Evolutionary conservation across 2,113 vertebrate species (phyloP), one percentile per base, ranked within the genome.

Genomic region (Malurus melanocephalus): DNA sequence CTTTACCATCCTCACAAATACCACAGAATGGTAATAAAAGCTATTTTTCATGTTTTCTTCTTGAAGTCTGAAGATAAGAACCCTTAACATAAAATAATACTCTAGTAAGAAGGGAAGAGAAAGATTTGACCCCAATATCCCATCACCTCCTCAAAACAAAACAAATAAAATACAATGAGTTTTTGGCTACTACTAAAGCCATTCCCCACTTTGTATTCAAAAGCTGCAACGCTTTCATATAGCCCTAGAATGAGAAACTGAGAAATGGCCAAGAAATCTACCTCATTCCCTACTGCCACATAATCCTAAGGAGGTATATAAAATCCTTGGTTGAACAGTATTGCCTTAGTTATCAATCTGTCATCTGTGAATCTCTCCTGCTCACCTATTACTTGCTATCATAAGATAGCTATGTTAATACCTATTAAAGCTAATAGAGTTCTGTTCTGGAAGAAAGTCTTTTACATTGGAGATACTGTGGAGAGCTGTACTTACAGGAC

Each of bases 1-100:
- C 61, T 92, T 94, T 69, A 59, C 71, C 23, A 87, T 55, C 67
- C 64, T 74, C 85, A 84, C n/a, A 92, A 84, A 85, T 61, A 92
- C 35, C 85, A 89, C 20, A 38, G 35, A 88, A 81, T 11, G 43
- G 66, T 73, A 92, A 77, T 80, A 86, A 80, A 93, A 80, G 40
- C 45, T 56, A 43, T 87, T 91, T 91, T 85, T 88, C 51, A 66
- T 86, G 79, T 57, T 67, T 72, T 69, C 45, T 89, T 76, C 40
- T 52, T 76, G 55, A 94, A 89, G 43, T 84, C 40, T 86, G 69
- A 89, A 75, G 65, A 18, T 64, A 83, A 75, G 84, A 92, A 49
- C 9, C 10, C 23, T 67, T 75, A 60, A 61, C 43, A 69, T 65
- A 75, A 76, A 87, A 23, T 20, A 85, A 71, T 68, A 77, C 26